phyloP scores from a whole-genome alignment of 2,113 vertebrate species.

The Colistium nudipinnis region DNA sequence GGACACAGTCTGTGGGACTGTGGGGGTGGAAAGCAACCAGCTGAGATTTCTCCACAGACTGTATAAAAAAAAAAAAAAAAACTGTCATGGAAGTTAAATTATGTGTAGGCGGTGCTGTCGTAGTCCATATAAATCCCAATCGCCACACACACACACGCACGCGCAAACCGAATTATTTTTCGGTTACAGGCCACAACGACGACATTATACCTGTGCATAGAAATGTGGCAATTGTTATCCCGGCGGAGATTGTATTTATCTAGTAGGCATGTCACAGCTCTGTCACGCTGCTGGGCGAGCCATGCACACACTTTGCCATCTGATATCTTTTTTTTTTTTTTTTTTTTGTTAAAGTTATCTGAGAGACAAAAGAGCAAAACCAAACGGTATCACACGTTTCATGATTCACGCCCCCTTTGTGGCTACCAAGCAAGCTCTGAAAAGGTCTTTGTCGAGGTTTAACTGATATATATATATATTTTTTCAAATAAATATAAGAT shows the following conservation, averaged over 20 bases:
- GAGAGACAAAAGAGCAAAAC: constrained; percentile 12
- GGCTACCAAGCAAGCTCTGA: constrained; percentile 14
- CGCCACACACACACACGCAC: neutral
- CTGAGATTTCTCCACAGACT: constrained; percentile 28
- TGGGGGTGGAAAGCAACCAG: constrained; percentile 12
- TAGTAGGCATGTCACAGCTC: constrained; percentile 11
- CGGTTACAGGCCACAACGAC: constrained; percentile 10
- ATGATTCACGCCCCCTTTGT: neutral
- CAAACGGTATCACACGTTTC: constrained; percentile 27
- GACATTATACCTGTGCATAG: constrained; percentile 4
- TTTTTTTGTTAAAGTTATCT: too few species aligned
- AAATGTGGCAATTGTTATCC: constrained; percentile 15
- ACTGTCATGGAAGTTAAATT: constrained; percentile 48
- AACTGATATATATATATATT: constrained; percentile 1
- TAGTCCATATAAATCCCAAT: constrained; percentile 35
- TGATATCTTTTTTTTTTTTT: neutral
- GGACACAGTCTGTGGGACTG: neutral
- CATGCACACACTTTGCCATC: constrained; percentile 31
- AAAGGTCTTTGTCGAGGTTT: too few species aligned
- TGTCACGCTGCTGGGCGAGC: constrained; percentile 7
- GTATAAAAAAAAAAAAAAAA: too few species aligned
- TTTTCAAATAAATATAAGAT: too few species aligned
- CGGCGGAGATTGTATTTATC: constrained; percentile 21
- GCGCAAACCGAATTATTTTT: constrained; percentile 18
- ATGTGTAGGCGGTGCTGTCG: constrained; percentile 37